Base-by-base conservation (phyloP, 2,888 invertebrate species). In the Drosophila aldrichi region DNA sequence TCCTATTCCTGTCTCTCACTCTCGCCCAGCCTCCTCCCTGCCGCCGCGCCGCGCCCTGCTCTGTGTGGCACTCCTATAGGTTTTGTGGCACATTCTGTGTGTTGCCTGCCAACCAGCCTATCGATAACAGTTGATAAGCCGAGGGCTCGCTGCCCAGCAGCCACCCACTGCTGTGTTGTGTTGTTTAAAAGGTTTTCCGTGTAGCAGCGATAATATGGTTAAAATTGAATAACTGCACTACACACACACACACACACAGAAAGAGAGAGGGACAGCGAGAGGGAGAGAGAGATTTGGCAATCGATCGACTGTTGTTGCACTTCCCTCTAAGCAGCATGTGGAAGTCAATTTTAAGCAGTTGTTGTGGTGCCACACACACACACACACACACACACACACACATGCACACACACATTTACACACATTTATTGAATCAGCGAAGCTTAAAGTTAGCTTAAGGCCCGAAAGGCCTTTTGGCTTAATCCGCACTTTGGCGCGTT, bases 401-500 rank as follows among this genome's bases (percentile, higher is more conserved):
- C 6, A 52, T 20, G 14, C 36, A 16, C 22, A 51, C 16, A 20
- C 36, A 36, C 51, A 25, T 8, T 14, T 5, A 36, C 61, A 34
- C 51, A 40, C 48, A 63, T 72, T 34, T 54, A 63, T 76, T 48
- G 70, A 84, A 72, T 76, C 84, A 84, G 70, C 80, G 82, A 83
- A 87, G 83, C 87, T 75, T 84, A 83, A 86, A 83, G 77, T 61
- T 51, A 44, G 60, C 75, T 75, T 75, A 63, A 67, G 61, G 55
- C 54, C 41, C 52, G 43, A 56, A 56, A 68, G 44, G 73, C 57
- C 73, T 56, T 32, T 60, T 48, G 69, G 82, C 71, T 81, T 85
- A 85, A 85, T 79, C 82, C 88, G 82, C 77, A 82, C 72, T 88
- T 85, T 88, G 75, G 85, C 84, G 88, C 84, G 82, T 85, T 85